A percentile compares a stretch with the other conserved stretches of the same genome.
phyloP scores from a whole-genome alignment of 2,797 vertebrate species.

The Iguana delicatissima region DNA sequence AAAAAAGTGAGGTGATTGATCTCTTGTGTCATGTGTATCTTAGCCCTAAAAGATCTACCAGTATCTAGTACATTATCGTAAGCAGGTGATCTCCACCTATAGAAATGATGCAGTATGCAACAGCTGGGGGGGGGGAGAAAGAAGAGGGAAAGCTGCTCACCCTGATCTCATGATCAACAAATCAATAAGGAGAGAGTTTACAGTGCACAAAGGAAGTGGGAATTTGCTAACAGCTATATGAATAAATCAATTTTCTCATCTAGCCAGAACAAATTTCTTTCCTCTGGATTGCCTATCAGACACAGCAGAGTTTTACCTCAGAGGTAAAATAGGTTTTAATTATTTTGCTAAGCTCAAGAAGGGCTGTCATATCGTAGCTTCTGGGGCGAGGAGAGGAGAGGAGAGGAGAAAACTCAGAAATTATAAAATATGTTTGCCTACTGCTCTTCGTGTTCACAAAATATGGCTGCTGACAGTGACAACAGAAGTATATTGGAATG shows the following conservation, averaged over 20 bases:
- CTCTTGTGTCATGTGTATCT: not conserved
- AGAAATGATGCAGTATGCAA: not conserved
- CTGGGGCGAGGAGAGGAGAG: not conserved
- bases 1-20: not conserved
- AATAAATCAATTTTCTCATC: slow-evolving; percentile 13
- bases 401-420: not conserved
- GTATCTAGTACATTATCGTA: not conserved
- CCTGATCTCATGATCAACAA: not conserved
- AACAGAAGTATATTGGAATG: not conserved
- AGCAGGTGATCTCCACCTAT: not conserved
- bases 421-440: not conserved
- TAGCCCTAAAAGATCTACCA: not conserved
- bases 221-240: not conserved
- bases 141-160: not conserved
- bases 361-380: not conserved
- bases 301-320: not conserved
- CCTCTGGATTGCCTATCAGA: not conserved
- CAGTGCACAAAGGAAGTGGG: not conserved
- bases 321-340: not conserved
- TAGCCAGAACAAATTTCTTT: not conserved
- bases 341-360: slow-evolving; percentile 12
- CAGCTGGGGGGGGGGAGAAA: too few species aligned
- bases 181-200: not conserved
- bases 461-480: not conserved
- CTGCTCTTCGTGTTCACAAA: not conserved